Conservation (phyloP, 2,888 invertebrate species). For the Drosophila eohydei region DNA sequence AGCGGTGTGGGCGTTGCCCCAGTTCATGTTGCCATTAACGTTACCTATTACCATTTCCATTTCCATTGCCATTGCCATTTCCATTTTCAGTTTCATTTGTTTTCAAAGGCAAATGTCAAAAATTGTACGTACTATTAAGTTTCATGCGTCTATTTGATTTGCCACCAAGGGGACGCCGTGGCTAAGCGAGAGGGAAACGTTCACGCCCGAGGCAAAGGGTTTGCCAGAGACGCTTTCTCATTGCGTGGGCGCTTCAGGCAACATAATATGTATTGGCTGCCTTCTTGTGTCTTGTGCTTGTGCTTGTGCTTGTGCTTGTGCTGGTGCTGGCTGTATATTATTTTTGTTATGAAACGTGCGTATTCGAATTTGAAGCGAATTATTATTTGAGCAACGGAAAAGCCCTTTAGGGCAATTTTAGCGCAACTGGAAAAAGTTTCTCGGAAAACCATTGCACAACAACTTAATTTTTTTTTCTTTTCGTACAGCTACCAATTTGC, state of each 20-base stretch:
- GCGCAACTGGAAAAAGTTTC: conserved; percentile 56
- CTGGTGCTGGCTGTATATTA: conserved; percentile 30
- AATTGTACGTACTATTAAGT: conserved; percentile 71
- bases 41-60: conserved; percentile 24
- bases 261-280: conserved; percentile 38
- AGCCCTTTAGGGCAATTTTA: conserved; percentile 36
- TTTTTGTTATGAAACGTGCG: conserved; percentile 73
- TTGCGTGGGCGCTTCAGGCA: conserved; percentile 40
- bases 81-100: conserved; percentile 41
- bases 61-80: conserved; percentile 40
- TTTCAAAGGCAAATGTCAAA: conserved; percentile 67
- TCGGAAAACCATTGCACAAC: conserved; percentile 69
- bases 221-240: conserved; percentile 31
- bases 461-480: conserved; percentile 62
- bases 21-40: conserved; percentile 37
- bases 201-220: conserved; percentile 58
- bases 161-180: conserved; percentile 38
- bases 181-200: conserved; percentile 29
- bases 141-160: conserved; percentile 77
- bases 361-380: conserved; percentile 76
- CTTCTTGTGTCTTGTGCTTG: conserved; percentile 20
- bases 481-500: conserved; percentile 63
- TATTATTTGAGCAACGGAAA: conserved; percentile 63
- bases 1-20: conserved; percentile 39
- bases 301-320: neutral